Conservation (phyloP, 2,113 vertebrate genomes). For the Vanacampus margaritifer region DNA sequence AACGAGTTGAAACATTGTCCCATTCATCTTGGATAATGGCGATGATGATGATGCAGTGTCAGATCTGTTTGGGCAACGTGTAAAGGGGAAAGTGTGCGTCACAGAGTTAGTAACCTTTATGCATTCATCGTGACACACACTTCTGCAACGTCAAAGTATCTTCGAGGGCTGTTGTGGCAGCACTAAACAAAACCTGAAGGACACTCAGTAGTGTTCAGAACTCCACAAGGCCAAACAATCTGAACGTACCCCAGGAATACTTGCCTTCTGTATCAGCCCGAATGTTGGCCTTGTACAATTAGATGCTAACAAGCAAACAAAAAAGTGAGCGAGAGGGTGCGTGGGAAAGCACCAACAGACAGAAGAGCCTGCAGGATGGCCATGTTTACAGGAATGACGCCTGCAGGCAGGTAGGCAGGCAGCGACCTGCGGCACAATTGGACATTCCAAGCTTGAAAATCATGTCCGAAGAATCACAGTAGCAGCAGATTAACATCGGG, state of each 20-base stretch:
- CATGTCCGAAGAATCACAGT: slow-evolving; percentile 34
- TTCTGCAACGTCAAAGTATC: background rate
- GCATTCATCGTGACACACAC: background rate
- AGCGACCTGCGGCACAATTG: slow-evolving; percentile 25
- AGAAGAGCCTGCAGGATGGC: background rate
- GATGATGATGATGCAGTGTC: background rate
- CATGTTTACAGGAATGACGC: slow-evolving; percentile 3
- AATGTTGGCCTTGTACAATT: background rate
- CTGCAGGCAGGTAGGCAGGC: slow-evolving; percentile 39
- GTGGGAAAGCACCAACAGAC: background rate
- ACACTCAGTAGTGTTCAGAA: background rate
- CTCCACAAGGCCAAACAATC: background rate
- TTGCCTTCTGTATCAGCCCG: background rate
- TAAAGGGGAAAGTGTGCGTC: background rate
- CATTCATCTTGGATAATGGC: background rate
- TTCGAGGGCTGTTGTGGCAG: background rate
- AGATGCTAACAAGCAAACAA: background rate
- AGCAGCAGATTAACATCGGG: slow-evolving; percentile 55
- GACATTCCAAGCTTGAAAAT: slow-evolving; percentile 50
- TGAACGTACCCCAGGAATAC: too few species aligned
- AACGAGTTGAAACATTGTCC: background rate
- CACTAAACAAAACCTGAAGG: background rate
- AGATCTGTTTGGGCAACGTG: background rate
- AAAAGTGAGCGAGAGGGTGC: background rate
- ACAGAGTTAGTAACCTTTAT: background rate